phyloP scores from a whole-genome alignment of 2,888 invertebrate species.

The Branchellion lobata region DNA sequence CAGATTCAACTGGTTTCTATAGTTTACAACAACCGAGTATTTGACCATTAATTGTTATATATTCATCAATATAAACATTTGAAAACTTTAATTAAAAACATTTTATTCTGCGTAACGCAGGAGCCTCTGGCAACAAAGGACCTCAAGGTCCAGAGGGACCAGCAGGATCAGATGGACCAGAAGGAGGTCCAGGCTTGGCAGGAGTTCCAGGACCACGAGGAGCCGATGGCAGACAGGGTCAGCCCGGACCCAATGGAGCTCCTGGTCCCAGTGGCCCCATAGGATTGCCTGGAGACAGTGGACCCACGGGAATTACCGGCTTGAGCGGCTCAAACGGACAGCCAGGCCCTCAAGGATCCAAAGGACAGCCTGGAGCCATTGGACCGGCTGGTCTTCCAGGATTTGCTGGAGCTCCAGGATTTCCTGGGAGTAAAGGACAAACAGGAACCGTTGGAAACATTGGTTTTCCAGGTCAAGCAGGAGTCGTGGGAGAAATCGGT shows the following conservation, averaged over 20 bases:
- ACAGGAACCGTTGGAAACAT: constrained; percentile 1
- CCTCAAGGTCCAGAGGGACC: not conserved
- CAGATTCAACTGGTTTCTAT: too few relatives aligned
- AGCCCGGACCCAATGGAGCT: not conserved
- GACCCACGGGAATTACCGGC: constrained; percentile 22
- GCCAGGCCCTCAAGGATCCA: not conserved
- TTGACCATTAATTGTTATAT: too few relatives aligned
- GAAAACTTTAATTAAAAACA: too few relatives aligned
- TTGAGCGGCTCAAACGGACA: constrained; percentile 18
- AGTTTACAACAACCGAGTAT: too few relatives aligned
- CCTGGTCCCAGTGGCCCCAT: not conserved
- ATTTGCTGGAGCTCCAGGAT: not conserved
- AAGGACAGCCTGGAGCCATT: not conserved
- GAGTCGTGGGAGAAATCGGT: constrained; percentile 29
- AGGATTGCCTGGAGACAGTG: constrained; percentile 10
- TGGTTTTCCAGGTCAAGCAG: constrained; percentile 35
- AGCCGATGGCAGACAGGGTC: constrained; percentile 26
- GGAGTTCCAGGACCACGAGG: constrained; percentile 13
- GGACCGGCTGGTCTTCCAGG: constrained; percentile 1
- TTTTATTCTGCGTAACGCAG: constrained; percentile 42
- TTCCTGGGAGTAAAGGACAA: not conserved
- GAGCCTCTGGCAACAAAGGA: constrained; percentile 45
- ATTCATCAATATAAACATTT: too few relatives aligned
- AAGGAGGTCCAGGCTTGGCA: not conserved
- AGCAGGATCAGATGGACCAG: not conserved